Evolutionary conservation across 2,113 vertebrate species (phyloP).

Genomic region (Neodontobutis hainanensis): DNA sequence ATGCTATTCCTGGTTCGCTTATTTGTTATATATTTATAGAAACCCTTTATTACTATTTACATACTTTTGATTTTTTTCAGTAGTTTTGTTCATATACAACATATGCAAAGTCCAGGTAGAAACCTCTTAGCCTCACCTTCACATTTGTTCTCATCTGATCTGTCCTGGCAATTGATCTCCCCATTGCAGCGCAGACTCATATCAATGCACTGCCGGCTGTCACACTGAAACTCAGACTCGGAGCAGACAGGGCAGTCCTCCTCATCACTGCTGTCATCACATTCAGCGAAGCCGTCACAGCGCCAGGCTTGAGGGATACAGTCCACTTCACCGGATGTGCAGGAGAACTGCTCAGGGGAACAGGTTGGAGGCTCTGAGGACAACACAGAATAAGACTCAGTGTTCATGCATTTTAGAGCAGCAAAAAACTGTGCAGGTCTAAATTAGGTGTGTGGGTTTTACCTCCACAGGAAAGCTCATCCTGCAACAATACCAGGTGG

Average conservation of each 20-base stretch:
- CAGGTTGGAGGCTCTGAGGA: conserved; percentile 93
- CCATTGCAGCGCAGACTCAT: conserved; percentile 87
- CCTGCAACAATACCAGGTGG: conserved; percentile 92
- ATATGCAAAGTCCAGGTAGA: too few species aligned
- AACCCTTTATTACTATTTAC: too few species aligned
- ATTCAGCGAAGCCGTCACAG: conserved; percentile 92
- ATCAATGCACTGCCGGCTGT: conserved; percentile 93
- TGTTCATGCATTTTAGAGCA: neutral
- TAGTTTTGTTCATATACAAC: too few species aligned
- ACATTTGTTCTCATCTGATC: conserved; percentile 92
- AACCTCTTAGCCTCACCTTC: conserved; percentile 79
- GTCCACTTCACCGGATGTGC: conserved; percentile 94
- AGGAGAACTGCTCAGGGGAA: conserved; percentile 96
- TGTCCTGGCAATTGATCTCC: conserved; percentile 93
- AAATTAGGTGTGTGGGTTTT: conserved; percentile 10
- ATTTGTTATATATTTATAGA: neutral
- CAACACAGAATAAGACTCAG: neutral
- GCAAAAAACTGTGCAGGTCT: too few species aligned
- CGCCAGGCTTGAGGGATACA: conserved; percentile 96
- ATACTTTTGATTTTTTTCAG: too few species aligned
- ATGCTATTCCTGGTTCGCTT: neutral
- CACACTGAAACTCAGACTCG: conserved; percentile 91
- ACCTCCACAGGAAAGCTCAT: conserved; percentile 97
- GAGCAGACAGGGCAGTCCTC: conserved; percentile 93
- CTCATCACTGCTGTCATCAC: conserved; percentile 94